Evolutionary conservation across 2,888 invertebrate species (phyloP).

Genomic region (Leistus spinibarbis): DNA sequence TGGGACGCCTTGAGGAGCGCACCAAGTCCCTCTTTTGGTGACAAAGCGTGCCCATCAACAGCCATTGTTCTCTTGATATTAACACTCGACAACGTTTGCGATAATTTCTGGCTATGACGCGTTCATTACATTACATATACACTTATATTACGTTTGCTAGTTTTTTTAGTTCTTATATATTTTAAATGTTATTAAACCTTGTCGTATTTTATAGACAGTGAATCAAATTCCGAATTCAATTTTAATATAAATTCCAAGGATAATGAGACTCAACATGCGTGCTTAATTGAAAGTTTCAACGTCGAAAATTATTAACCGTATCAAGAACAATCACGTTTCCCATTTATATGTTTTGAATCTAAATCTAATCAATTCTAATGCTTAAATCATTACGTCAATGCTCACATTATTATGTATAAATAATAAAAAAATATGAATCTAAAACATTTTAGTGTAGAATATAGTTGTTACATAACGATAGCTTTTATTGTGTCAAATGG

Average conservation of each 20-base stretch:
- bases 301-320: neutral
- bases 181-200: neutral
- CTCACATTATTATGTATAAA: neutral
- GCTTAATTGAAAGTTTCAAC: neutral
- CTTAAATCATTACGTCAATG: neutral
- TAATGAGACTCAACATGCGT: too few relatives aligned
- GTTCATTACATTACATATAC: conserved; percentile 6
- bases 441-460: neutral
- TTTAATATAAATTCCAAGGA: too few relatives aligned
- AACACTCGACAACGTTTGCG: conserved; percentile 41
- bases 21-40: neutral
- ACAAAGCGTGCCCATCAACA: conserved; percentile 33
- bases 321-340: neutral
- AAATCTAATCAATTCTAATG: neutral
- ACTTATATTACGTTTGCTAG: too few relatives aligned
- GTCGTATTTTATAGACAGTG: too few relatives aligned
- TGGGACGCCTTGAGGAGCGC: conserved; percentile 1
- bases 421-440: neutral
- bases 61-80: conserved; percentile 42
- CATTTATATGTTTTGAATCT: neutral
- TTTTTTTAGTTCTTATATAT: neutral
- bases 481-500: conserved; percentile 6
- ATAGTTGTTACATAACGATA: conserved; percentile 6
- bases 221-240: too few relatives aligned
- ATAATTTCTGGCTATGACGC: conserved; percentile 45